These are phyloP conservation scores for Ypsolopha scabrella DNA, from an alignment of 2,888 invertebrate genomes.

Conservation along the genomic window DNA sequence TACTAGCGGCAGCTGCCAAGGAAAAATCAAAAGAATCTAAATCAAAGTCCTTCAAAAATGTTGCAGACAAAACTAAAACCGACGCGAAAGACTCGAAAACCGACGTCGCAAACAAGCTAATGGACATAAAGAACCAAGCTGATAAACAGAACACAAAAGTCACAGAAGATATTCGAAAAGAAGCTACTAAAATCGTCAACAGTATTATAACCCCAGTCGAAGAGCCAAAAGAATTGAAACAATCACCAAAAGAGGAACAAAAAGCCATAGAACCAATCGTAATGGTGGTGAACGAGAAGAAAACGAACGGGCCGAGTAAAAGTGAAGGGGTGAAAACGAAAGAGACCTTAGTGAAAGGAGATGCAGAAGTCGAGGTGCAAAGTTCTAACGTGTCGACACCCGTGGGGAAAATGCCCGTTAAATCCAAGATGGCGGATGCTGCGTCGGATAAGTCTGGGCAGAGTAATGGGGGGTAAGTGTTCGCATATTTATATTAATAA, in stretches of 20 bases:
- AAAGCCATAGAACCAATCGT: conserved; percentile 51
- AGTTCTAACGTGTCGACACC: conserved; percentile 67
- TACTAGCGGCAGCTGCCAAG: conserved; percentile 27
- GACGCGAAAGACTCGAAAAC: conserved; percentile 32
- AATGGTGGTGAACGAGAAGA: conserved; percentile 53
- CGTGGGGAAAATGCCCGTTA: conserved; percentile 30
- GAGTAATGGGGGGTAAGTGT: conserved; percentile 60
- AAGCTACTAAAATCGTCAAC: conserved; percentile 53
- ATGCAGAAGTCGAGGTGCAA: conserved; percentile 71
- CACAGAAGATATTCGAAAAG: conserved; percentile 41
- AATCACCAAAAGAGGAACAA: conserved; percentile 20
- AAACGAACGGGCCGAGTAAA: conserved; percentile 26
- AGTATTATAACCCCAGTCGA: conserved; percentile 62
- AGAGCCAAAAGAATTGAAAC: conserved; percentile 34
- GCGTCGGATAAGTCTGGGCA: conserved; percentile 48
- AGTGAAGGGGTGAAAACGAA: conserved; percentile 38
- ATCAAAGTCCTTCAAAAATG: background rate
- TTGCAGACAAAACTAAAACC: conserved; percentile 22
- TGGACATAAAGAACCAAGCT: conserved; percentile 35
- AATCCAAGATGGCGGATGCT: conserved; percentile 35
- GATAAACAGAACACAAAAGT: conserved; percentile 27
- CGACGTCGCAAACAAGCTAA: conserved; percentile 29
- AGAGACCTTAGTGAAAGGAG: conserved; percentile 65
- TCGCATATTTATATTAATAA: background rate
- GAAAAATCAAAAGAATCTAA: conserved; percentile 8